These are phyloP conservation scores for Phymatocera aterrima DNA, from an alignment of 2,888 invertebrate species.

Conservation along the genomic window DNA sequence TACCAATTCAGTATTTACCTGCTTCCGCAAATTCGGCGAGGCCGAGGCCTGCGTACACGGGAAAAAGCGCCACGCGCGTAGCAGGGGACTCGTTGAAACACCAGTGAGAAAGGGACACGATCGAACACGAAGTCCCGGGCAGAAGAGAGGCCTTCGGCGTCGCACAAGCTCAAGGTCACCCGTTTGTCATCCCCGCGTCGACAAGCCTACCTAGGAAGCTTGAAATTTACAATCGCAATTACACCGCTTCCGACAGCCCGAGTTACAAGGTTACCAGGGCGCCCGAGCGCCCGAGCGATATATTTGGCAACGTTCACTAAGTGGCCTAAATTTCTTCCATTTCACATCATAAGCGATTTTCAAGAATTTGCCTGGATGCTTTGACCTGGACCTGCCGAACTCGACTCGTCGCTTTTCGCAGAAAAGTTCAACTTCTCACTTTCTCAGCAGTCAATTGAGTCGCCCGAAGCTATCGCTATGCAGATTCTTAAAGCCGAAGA, in stretches of 20 bases:
- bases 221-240: not conserved
- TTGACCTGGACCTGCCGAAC: not conserved
- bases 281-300: not conserved
- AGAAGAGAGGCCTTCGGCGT: not conserved
- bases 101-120: conserved; percentile 36
- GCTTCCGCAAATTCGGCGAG: conserved; percentile 16
- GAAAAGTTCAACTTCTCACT: not conserved
- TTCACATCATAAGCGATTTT: not conserved
- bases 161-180: conserved; percentile 26
- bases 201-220: not conserved
- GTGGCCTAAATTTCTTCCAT: not conserved
- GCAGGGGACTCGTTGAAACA: conserved; percentile 24
- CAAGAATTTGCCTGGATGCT: not conserved
- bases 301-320: no score
- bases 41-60: conserved; percentile 27
- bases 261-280: not conserved
- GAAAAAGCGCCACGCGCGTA: conserved; percentile 10
- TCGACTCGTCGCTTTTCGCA: not conserved
- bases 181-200: conserved; percentile 31
- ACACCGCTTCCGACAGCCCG: not conserved
- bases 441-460: not conserved
- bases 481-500: not conserved
- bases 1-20: not conserved
- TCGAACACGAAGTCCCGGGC: conserved; percentile 38
- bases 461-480: not conserved